Evolutionary conservation across 2,888 invertebrate genomes (phyloP).

Genomic region (Acanthosepion pharaonis): DNA sequence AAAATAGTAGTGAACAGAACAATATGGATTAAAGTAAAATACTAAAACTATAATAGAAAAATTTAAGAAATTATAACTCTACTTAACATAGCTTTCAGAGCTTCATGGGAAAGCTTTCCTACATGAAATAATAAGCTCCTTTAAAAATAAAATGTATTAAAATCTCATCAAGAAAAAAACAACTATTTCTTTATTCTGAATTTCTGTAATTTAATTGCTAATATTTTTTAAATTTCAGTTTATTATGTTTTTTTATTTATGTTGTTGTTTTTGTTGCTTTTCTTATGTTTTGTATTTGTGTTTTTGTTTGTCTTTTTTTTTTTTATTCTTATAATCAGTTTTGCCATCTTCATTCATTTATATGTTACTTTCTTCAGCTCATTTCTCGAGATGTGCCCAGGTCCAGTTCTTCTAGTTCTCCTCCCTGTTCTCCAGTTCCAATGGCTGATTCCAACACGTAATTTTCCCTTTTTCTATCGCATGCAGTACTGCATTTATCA

Average conservation of each 20-base stretch:
- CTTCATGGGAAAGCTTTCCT: too few relatives aligned
- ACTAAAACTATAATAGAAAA: too few relatives aligned
- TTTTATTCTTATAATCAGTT: neutral
- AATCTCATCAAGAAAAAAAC: too few relatives aligned
- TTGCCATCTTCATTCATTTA: neutral
- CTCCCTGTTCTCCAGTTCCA: neutral
- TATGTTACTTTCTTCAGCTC: constrained; percentile 44
- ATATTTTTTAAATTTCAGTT: neutral
- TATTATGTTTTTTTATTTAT: neutral
- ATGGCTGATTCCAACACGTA: constrained; percentile 37
- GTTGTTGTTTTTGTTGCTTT: neutral
- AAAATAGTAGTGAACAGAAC: too few relatives aligned
- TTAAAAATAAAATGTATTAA: too few relatives aligned
- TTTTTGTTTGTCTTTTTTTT: neutral
- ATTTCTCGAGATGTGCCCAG: constrained; percentile 35
- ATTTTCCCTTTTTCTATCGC: constrained; percentile 41
- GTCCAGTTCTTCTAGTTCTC: constrained; percentile 36
- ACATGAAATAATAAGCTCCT: too few relatives aligned
- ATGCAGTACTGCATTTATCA: constrained; percentile 35
- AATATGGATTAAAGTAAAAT: too few relatives aligned
- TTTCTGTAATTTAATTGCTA: neutral
- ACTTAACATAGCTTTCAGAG: too few relatives aligned
- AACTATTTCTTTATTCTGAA: neutral
- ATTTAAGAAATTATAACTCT: too few relatives aligned
- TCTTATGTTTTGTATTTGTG: neutral